These are phyloP conservation scores for Onychomys leucogaster DNA, from an alignment of 2,797 vertebrate genomes.

Conservation along the genomic window DNA sequence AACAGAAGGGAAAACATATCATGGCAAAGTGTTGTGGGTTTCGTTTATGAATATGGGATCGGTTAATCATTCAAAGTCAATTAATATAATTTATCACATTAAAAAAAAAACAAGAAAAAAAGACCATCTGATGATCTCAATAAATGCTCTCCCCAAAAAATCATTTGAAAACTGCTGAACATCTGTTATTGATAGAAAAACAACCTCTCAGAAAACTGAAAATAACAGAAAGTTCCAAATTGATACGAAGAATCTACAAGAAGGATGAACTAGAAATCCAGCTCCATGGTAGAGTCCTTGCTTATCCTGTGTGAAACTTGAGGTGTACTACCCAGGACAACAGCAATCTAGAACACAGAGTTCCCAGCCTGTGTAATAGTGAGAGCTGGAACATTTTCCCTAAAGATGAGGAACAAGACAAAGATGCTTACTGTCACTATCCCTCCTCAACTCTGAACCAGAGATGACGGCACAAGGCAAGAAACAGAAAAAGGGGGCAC, in stretches of 20 bases:
- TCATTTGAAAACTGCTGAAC: not conserved
- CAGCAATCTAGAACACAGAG: not conserved
- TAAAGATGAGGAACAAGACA: not conserved
- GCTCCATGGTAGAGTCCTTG: not conserved
- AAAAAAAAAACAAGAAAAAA: not conserved
- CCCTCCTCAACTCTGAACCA: too few relatives aligned
- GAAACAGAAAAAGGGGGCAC: not conserved
- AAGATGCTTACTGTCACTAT: not conserved
- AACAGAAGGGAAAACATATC: not conserved
- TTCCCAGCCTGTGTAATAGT: not conserved
- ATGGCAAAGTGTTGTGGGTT: not conserved
- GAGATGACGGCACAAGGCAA: not conserved
- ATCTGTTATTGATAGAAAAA: not conserved
- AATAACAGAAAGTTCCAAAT: not conserved
- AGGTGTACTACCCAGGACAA: not conserved
- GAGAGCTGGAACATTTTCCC: not conserved
- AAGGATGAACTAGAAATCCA: not conserved
- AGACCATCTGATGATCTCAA: not conserved
- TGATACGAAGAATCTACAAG: not conserved
- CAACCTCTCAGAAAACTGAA: not conserved
- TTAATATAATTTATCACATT: not conserved
- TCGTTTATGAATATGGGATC: not conserved
- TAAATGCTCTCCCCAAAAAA: not conserved
- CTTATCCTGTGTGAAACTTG: not conserved
- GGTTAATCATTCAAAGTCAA: not conserved